Percentiles rank a stretch among this genome's conserved stretches.
Evolutionary conservation across 2,113 vertebrate species (phyloP).

Genomic region (Lycocorax pyrrhopterus): DNA sequence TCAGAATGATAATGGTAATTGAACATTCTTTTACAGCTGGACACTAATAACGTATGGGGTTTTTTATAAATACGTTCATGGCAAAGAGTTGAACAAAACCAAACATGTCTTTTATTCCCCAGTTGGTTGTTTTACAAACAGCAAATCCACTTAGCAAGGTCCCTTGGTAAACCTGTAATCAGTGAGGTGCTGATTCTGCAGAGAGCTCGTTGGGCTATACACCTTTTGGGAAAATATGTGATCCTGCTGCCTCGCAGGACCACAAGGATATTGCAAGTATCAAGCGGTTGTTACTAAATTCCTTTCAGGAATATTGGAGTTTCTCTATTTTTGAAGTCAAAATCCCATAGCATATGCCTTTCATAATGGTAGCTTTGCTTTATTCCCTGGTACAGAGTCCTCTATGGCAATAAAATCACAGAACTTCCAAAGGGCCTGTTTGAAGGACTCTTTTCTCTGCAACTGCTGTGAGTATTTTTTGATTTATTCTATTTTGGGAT

Average conservation of each 20-base stretch:
- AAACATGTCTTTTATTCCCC: neutral
- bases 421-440: conserved; percentile 96
- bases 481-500: neutral
- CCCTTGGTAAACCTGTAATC: neutral
- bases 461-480: conserved; percentile 89
- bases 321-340: neutral
- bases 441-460: conserved; percentile 94
- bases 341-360: neutral
- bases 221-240: neutral
- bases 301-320: neutral
- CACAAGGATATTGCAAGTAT: neutral
- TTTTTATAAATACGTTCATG: neutral
- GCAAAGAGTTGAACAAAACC: neutral
- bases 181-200: neutral
- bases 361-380: neutral
- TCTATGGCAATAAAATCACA: conserved; percentile 98
- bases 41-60: neutral
- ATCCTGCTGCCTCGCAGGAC: neutral
- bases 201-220: neutral
- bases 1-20: neutral
- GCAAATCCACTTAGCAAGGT: neutral
- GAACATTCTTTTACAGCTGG: neutral
- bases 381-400: conserved; percentile 78
- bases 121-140: neutral
- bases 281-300: neutral